These are phyloP conservation scores for Cotesia congregata DNA, from an alignment of 2,888 invertebrate species.

Conservation along the genomic window DNA sequence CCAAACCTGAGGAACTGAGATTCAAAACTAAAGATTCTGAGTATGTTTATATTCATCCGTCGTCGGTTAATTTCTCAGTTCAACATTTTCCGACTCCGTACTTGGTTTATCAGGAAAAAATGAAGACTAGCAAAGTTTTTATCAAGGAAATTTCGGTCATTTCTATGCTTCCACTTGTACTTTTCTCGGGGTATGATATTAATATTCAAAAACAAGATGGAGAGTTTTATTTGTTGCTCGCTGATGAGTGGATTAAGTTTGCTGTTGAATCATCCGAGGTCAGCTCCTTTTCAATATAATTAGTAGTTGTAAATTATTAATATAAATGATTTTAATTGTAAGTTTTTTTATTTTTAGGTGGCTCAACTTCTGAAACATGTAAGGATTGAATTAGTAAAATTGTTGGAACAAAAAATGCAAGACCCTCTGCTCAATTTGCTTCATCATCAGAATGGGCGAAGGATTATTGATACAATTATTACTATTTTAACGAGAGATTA, in stretches of 20 bases:
- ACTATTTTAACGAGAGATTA: conserved; percentile 74
- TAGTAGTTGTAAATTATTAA: not conserved
- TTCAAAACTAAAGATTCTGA: conserved; percentile 84
- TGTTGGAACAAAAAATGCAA: conserved; percentile 87
- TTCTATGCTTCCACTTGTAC: conserved; percentile 80
- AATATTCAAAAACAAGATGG: conserved; percentile 82
- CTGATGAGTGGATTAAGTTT: conserved; percentile 87
- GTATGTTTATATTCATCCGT: conserved; percentile 81
- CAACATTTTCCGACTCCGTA: conserved; percentile 82
- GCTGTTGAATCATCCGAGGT: conserved; percentile 83
- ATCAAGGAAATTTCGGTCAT: conserved; percentile 87
- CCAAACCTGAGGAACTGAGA: conserved; percentile 79
- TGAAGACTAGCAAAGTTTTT: conserved; percentile 84
- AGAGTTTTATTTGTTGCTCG: conserved; percentile 80
- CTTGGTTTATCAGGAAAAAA: conserved; percentile 86
- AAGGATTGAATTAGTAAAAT: conserved; percentile 80
- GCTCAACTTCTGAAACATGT: conserved; percentile 87
- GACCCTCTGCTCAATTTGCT: conserved; percentile 83
- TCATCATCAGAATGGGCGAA: conserved; percentile 81
- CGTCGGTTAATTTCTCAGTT: conserved; percentile 80
- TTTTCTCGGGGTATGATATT: conserved; percentile 78
- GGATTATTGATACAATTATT: conserved; percentile 83
- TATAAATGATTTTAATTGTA: not conserved
- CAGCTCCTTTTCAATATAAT: conserved; percentile 48
- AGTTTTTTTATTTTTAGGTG: conserved; percentile 72